Evolutionary conservation across 2,888 invertebrate genomes (phyloP).

Genomic region (Chrysolina americana): DNA sequence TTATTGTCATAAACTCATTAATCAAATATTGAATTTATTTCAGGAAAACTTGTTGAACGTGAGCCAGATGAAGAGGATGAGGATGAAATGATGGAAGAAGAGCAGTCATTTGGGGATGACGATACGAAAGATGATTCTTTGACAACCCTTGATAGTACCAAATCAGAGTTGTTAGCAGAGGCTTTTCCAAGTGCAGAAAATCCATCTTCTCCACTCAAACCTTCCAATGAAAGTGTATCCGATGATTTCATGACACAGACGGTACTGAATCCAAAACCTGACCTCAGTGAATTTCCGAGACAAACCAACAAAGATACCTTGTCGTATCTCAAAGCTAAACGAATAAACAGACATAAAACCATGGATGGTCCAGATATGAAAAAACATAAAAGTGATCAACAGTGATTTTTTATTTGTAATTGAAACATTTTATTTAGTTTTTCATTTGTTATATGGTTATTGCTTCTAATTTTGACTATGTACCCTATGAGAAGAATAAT

Average conservation of each 20-base stretch:
- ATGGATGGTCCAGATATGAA: constrained; percentile 59
- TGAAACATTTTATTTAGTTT: constrained; percentile 11
- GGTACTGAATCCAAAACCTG: constrained; percentile 58
- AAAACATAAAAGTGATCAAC: constrained; percentile 57
- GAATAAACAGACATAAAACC: constrained; percentile 65
- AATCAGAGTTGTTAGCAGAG: constrained; percentile 21
- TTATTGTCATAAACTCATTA: not conserved
- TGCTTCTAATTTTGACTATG: not conserved
- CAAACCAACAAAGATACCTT: constrained; percentile 64
- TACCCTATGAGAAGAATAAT: not conserved
- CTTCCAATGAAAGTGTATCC: constrained; percentile 54
- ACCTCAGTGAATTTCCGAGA: constrained; percentile 62
- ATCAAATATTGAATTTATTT: constrained; percentile 9
- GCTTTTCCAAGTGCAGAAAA: constrained; percentile 30
- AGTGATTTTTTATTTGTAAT: constrained; percentile 21
- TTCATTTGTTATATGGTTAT: constrained; percentile 14
- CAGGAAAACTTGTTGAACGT: constrained; percentile 76
- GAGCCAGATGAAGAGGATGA: constrained; percentile 66
- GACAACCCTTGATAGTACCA: constrained; percentile 27
- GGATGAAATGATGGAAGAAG: constrained; percentile 59
- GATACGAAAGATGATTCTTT: constrained; percentile 39
- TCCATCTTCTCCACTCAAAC: constrained; percentile 52
- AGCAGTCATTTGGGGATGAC: constrained; percentile 49
- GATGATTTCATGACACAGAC: constrained; percentile 55
- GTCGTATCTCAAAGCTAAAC: constrained; percentile 67